phyloP scores from a whole-genome alignment of 2,888 invertebrate genomes.

The Stictocephala bisonia region DNA sequence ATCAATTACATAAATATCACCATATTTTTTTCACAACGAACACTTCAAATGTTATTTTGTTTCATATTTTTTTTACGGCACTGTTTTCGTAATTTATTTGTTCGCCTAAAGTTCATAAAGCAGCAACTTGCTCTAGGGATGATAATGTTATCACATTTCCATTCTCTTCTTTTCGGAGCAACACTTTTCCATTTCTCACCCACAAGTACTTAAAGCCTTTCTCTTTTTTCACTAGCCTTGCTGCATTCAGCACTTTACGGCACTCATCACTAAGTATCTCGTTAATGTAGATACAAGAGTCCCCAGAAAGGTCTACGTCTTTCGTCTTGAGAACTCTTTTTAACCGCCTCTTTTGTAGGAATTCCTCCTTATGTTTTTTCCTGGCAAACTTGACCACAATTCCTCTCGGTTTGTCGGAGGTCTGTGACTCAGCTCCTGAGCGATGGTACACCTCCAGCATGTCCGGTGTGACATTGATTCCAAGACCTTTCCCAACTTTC shows the following conservation, averaged over 20 bases:
- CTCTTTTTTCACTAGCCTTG: conserved; percentile 7
- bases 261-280: conserved; percentile 16
- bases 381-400: conserved; percentile 3
- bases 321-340: neutral
- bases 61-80: no score
- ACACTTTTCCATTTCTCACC: conserved; percentile 14
- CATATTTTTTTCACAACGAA: no score
- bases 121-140: conserved; percentile 1
- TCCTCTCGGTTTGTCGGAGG: neutral
- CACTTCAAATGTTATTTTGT: no score
- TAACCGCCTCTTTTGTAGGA: neutral
- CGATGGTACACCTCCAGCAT: conserved; percentile 3
- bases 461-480: neutral
- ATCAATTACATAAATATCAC: no score
- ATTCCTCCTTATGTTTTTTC: conserved; percentile 13
- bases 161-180: conserved; percentile 14
- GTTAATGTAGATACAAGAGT: conserved; percentile 5
- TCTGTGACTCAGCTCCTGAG: neutral
- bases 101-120: no score
- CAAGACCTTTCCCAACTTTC: conserved; percentile 19
- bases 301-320: conserved; percentile 11
- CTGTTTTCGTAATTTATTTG: no score
- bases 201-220: conserved; percentile 24
- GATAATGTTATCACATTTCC: conserved; percentile 8
- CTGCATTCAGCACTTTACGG: neutral